Percentiles rank a stretch among this genome's conserved stretches.
phyloP scores from a whole-genome alignment of 2,797 vertebrate species.

The Neosilurus hyrtlii region DNA sequence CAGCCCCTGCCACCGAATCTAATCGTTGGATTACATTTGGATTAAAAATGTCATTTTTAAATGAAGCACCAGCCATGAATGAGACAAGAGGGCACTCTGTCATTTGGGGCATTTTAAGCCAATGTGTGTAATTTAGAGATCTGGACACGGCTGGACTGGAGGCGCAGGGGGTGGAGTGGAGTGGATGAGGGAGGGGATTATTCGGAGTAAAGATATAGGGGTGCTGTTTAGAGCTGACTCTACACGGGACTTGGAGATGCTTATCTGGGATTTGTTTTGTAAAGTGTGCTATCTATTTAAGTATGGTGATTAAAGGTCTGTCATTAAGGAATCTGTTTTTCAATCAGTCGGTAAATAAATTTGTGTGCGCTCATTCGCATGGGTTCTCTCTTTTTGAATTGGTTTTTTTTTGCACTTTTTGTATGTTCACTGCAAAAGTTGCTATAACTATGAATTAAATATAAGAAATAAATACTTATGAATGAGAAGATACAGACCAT shows the following conservation, averaged over 20 bases:
- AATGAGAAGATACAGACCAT: no score
- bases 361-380: neutral
- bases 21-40: constrained; percentile 27
- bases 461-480: no score
- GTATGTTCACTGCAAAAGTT: no score
- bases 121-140: neutral
- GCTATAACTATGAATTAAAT: no score
- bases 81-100: constrained; percentile 41
- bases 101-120: constrained; percentile 39
- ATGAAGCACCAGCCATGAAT: constrained; percentile 22
- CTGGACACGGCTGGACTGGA: constrained; percentile 15
- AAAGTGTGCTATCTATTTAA: neutral
- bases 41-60: constrained; percentile 37
- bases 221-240: neutral
- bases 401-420: neutral
- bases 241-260: neutral
- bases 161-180: neutral
- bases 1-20: constrained; percentile 27
- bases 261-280: neutral
- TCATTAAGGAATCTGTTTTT: neutral
- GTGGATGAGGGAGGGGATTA: neutral
- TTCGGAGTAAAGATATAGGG: neutral
- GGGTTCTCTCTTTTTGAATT: neutral
- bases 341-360: neutral
- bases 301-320: neutral